phyloP scores from a whole-genome alignment of 1,140 invertebrate genomes.

The Bombus waltoni region DNA sequence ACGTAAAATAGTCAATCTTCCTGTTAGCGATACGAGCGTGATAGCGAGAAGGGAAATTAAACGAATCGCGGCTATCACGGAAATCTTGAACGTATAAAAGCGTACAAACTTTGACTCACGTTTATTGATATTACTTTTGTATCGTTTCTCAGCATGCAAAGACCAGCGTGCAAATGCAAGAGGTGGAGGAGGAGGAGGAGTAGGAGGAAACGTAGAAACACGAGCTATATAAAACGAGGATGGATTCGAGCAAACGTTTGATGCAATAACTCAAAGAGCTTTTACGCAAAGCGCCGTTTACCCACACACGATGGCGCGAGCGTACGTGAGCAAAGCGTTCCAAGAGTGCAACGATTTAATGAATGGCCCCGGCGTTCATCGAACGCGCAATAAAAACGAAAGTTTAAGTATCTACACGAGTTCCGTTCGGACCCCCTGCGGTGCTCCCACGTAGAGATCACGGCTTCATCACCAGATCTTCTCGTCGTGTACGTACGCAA shows the following conservation, averaged over 20 bases:
- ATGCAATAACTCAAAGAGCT: constrained; percentile 1
- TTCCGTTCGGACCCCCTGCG: constrained; percentile 69
- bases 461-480: constrained; percentile 66
- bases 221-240: not conserved
- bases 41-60: constrained; percentile 48
- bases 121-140: not conserved
- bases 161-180: not conserved
- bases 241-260: not conserved
- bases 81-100: not conserved
- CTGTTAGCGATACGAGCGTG: constrained; percentile 14
- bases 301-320: not conserved
- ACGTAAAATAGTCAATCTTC: constrained; percentile 27
- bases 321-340: not conserved
- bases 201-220: not conserved
- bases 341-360: constrained; percentile 56
- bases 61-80: constrained; percentile 11
- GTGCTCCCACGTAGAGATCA: constrained; percentile 75
- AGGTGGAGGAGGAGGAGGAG: too few relatives aligned
- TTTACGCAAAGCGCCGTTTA: constrained; percentile 8
- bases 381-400: constrained; percentile 68
- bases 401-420: constrained; percentile 71
- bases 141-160: not conserved
- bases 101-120: constrained; percentile 22
- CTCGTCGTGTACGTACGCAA: constrained; percentile 32
- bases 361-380: constrained; percentile 69